phyloP scores from a whole-genome alignment of 1,140 invertebrate species.

The Teleopsis dalmanni region DNA sequence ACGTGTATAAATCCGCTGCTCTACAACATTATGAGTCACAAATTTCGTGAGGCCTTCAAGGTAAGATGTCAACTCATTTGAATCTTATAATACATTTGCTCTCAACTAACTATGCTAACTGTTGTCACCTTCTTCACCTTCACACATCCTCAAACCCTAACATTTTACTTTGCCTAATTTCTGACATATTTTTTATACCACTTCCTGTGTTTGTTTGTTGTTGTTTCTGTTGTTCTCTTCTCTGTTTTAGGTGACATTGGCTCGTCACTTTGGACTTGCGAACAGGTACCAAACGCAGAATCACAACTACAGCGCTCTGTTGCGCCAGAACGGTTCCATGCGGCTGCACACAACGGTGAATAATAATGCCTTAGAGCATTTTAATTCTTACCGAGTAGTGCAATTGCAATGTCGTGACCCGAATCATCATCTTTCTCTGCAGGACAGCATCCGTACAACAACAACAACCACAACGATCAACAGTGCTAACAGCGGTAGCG shows the following conservation, averaged over 20 bases:
- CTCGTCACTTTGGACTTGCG: slow-evolving; percentile 14
- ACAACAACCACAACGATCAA: slow-evolving; percentile 34
- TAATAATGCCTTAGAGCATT: slow-evolving; percentile 37
- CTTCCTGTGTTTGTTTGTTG: not conserved
- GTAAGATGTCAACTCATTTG: slow-evolving; percentile 42
- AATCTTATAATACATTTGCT: not conserved
- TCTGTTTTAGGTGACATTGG: slow-evolving; percentile 16
- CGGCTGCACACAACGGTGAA: slow-evolving; percentile 27
- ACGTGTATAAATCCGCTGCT: slow-evolving; percentile 76
- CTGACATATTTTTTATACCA: not conserved
- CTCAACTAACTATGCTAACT: not conserved
- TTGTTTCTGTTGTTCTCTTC: not conserved
- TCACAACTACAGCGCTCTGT: slow-evolving; percentile 18
- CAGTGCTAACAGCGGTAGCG: slow-evolving; percentile 5
- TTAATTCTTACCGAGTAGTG: slow-evolving; percentile 22
- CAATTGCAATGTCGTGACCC: slow-evolving; percentile 12
- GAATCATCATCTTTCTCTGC: slow-evolving; percentile 8
- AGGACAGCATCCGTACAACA: slow-evolving; percentile 40
- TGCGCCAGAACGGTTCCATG: slow-evolving; percentile 16
- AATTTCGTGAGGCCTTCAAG: slow-evolving; percentile 77
- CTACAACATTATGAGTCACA: slow-evolving; percentile 82
- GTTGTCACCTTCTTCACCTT: not conserved
- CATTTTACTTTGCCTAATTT: not conserved
- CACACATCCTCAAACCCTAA: not conserved
- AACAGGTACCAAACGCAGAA: slow-evolving; percentile 11